phyloP scores from a whole-genome alignment of 1,140 invertebrate species.

The Drosophila sproati region DNA sequence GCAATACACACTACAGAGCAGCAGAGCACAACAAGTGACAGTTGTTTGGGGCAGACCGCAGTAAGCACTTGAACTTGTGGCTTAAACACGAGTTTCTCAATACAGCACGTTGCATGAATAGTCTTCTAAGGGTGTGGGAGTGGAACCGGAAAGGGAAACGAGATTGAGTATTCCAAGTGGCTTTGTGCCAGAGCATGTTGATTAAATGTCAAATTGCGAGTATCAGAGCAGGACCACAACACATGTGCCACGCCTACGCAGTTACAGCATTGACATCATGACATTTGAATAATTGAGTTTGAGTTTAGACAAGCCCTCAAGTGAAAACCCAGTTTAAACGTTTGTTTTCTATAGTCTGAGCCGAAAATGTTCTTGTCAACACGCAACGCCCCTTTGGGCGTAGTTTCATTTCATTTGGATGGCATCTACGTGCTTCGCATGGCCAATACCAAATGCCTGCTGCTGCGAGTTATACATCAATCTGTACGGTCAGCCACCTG shows the following conservation, averaged over 20 bases:
- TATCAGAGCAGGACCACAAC: slow-evolving; percentile 58
- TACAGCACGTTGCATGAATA: slow-evolving; percentile 32
- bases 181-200: slow-evolving; percentile 42
- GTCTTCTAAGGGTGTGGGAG: slow-evolving; percentile 13
- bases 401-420: slow-evolving; percentile 77
- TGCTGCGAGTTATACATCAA: slow-evolving; percentile 55
- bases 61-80: slow-evolving; percentile 48
- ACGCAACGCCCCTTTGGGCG: slow-evolving; percentile 46
- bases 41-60: slow-evolving; percentile 41
- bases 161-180: slow-evolving; percentile 6
- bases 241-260: slow-evolving; percentile 56
- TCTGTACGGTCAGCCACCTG: slow-evolving; percentile 58
- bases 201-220: slow-evolving; percentile 78
- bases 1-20: not conserved
- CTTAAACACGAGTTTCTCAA: slow-evolving; percentile 26
- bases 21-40: slow-evolving; percentile 37
- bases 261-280: slow-evolving; percentile 15
- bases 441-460: slow-evolving; percentile 33
- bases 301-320: not conserved
- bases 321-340: slow-evolving; percentile 59
- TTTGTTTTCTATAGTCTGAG: slow-evolving; percentile 64
- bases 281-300: slow-evolving; percentile 77
- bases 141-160: not conserved
- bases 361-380: slow-evolving; percentile 34
- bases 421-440: slow-evolving; percentile 61